Evolutionary conservation across 2,888 invertebrate species (phyloP).

Genomic region (Dorcus hopei): DNA sequence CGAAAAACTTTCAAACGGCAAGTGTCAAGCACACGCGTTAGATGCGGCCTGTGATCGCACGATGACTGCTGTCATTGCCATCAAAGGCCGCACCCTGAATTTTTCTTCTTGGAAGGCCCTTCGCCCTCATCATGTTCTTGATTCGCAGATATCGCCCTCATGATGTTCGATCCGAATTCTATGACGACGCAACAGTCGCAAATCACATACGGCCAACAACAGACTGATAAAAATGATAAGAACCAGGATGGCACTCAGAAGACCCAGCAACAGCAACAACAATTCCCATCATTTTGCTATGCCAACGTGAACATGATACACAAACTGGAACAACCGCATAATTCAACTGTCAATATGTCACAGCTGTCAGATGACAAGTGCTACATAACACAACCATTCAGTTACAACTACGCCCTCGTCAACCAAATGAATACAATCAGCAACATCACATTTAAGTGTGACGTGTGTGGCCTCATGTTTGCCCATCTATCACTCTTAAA

Average conservation of each 20-base stretch:
- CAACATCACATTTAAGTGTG: slow-evolving; percentile 84
- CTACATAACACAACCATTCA: slow-evolving; percentile 72
- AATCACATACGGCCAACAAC: slow-evolving; percentile 40
- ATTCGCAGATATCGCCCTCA: slow-evolving; percentile 3
- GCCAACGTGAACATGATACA: slow-evolving; percentile 67
- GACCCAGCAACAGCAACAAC: slow-evolving; percentile 35
- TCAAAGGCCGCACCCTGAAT: slow-evolving; percentile 4
- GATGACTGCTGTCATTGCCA: neutral
- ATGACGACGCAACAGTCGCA: slow-evolving; percentile 49
- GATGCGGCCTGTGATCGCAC: neutral
- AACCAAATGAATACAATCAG: slow-evolving; percentile 83
- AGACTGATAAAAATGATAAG: slow-evolving; percentile 17
- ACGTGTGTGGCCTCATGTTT: slow-evolving; percentile 83
- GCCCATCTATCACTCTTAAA: slow-evolving; percentile 78
- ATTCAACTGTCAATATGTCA: slow-evolving; percentile 63
- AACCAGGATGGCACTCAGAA: slow-evolving; percentile 15
- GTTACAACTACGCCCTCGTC: slow-evolving; percentile 75
- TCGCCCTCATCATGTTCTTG: neutral
- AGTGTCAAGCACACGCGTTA: neutral
- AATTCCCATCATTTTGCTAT: slow-evolving; percentile 70
- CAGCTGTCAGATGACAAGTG: slow-evolving; percentile 69
- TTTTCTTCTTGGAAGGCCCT: neutral
- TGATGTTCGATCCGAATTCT: slow-evolving; percentile 50
- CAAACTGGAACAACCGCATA: slow-evolving; percentile 52
- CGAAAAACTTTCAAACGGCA: slow-evolving; percentile 48